Evolutionary conservation across 1,140 invertebrate species (phyloP).

Genomic region (Tetramorium simillimum): DNA sequence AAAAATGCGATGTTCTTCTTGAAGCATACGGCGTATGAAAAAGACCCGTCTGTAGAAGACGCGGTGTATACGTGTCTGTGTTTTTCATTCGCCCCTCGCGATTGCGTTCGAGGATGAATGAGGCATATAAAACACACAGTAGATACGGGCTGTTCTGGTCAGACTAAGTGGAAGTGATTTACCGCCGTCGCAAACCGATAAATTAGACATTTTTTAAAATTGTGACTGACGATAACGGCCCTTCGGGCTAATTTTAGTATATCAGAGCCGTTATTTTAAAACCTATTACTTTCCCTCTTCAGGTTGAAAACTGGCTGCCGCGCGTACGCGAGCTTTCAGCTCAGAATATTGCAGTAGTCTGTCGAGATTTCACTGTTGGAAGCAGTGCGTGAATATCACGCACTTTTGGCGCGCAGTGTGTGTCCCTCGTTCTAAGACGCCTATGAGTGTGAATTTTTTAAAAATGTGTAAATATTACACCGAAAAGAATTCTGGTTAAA

Average conservation of each 20-base stretch:
- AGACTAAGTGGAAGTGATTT: conserved; percentile 54
- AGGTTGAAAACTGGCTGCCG: neutral
- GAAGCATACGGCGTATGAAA: conserved; percentile 52
- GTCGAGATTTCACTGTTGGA: no score
- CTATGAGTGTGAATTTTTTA: no score
- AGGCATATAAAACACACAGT: conserved; percentile 57
- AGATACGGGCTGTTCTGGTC: conserved; percentile 56
- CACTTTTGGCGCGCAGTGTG: no score
- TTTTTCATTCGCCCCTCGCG: conserved; percentile 54
- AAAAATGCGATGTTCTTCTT: conserved; percentile 57
- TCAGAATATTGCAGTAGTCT: neutral
- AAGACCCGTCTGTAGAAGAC: conserved; percentile 55
- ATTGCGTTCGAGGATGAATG: conserved; percentile 57
- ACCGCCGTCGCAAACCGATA: conserved; percentile 40
- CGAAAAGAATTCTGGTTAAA: no score
- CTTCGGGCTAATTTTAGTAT: conserved; percentile 30
- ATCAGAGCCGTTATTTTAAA: neutral
- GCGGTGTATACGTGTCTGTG: conserved; percentile 53
- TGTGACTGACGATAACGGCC: conserved; percentile 1
- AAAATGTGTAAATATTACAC: no score
- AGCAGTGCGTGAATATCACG: no score
- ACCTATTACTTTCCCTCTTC: neutral
- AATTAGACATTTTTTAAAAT: conserved; percentile 46
- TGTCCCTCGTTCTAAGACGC: no score
- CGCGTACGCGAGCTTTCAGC: neutral